Percentiles rank a stretch among this genome's conserved stretches.
These are phyloP conservation scores for Sebastes oblongus DNA, from an alignment of 2,797 vertebrate species.

Conservation along the genomic window DNA sequence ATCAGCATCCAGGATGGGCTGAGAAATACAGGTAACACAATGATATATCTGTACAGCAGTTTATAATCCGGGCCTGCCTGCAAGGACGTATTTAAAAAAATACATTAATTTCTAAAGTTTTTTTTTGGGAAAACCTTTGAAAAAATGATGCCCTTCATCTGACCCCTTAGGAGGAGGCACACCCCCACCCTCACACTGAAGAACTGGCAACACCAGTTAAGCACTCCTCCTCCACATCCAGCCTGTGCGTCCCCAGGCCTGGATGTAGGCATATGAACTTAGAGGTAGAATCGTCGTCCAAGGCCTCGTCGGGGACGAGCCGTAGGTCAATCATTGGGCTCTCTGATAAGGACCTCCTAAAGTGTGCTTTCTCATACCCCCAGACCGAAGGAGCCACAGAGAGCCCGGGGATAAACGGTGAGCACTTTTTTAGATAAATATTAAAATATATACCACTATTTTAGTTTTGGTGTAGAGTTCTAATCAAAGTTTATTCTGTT, in stretches of 20 bases:
- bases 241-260: constrained; percentile 30
- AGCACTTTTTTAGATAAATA: constrained; percentile 1
- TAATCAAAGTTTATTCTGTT: neutral
- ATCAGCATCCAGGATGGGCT: constrained; percentile 20
- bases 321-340: constrained; percentile 67
- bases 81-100: neutral
- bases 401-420: constrained; percentile 59
- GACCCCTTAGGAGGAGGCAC: constrained; percentile 62
- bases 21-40: constrained; percentile 11
- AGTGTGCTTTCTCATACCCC: constrained; percentile 73
- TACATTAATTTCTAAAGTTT: rapidly evolving
- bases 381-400: constrained; percentile 74
- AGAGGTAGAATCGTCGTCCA: constrained; percentile 49
- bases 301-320: constrained; percentile 41
- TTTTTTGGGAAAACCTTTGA: neutral
- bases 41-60: neutral
- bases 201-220: constrained; percentile 40
- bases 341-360: constrained; percentile 74
- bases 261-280: constrained; percentile 37
- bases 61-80: neutral
- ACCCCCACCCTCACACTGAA: constrained; percentile 22
- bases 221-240: constrained; percentile 43
- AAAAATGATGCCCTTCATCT: neutral
- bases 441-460: neutral
- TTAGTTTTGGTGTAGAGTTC: neutral